Percentiles rank a stretch among this genome's conserved stretches.
phyloP scores from a whole-genome alignment of 2,113 vertebrate genomes.

The Megaceryle torquata region DNA sequence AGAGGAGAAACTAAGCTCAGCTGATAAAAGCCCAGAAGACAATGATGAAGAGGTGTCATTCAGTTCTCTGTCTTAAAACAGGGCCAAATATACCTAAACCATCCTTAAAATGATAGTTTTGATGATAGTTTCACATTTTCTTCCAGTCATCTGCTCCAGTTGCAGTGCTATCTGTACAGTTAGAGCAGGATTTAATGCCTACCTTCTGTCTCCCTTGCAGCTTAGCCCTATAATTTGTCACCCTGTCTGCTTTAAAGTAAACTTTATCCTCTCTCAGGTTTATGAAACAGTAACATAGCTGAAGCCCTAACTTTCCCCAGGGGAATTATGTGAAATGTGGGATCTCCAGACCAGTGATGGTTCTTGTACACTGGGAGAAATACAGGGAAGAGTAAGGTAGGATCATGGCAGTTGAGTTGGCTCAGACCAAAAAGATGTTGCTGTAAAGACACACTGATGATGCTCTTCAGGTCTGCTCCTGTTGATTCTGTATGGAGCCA shows the following conservation, averaged over 20 bases:
- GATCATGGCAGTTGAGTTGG: rapidly evolving
- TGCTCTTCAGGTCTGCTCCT: not conserved
- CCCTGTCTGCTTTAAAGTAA: not conserved
- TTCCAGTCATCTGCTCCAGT: not conserved
- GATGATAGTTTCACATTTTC: not conserved
- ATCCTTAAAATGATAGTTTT: not conserved
- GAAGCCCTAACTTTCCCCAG: not conserved
- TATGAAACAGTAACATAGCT: not conserved
- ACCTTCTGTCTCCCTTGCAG: not conserved
- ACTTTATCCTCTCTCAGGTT: not conserved
- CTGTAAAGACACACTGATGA: not conserved
- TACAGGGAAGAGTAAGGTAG: not conserved
- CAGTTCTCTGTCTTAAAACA: not conserved
- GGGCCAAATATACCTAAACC: not conserved
- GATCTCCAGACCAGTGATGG: not conserved
- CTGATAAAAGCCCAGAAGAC: not conserved
- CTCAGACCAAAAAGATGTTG: not conserved
- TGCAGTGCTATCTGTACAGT: not conserved
- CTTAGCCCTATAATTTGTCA: not conserved
- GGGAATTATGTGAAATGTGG: not conserved
- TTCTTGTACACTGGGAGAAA: not conserved
- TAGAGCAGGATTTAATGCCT: not conserved
- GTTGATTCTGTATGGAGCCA: not conserved
- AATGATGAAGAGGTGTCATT: not conserved
- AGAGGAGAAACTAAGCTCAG: not conserved